phyloP scores from a whole-genome alignment of 2,113 vertebrate species.

The Poeciliopsis turrubarensis region DNA sequence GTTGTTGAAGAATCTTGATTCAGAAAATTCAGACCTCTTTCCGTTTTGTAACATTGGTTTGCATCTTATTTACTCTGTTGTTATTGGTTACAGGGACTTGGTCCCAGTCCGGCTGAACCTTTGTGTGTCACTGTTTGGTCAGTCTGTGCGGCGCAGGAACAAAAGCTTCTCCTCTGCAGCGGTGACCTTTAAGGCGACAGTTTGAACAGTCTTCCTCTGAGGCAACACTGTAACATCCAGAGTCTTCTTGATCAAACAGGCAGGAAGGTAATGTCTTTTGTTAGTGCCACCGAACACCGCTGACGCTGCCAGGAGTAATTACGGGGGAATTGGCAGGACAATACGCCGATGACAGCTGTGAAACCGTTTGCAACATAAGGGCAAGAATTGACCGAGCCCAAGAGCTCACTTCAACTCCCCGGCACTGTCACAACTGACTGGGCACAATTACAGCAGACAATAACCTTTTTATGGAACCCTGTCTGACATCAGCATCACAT shows the following conservation, averaged over 20 bases:
- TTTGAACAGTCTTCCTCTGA: constrained; percentile 8
- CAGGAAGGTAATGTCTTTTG: constrained; percentile 69
- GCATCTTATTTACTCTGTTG: neutral
- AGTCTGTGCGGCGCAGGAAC: neutral
- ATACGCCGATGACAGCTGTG: constrained; percentile 80
- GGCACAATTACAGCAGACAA: constrained; percentile 72
- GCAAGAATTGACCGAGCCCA: constrained; percentile 40
- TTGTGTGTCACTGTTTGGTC: neutral
- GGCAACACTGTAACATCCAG: constrained; percentile 39
- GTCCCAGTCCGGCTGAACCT: neutral
- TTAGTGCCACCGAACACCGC: constrained; percentile 61
- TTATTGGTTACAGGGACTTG: neutral
- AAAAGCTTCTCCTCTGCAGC: neutral
- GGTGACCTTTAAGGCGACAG: constrained; percentile 19
- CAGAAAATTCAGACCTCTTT: neutral
- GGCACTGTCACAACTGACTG: constrained; percentile 64
- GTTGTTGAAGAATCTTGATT: too few relatives aligned
- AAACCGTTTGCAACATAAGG: constrained; percentile 52
- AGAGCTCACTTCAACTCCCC: constrained; percentile 49
- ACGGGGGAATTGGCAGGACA: constrained; percentile 79
- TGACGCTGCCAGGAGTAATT: constrained; percentile 77
- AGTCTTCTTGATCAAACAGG: constrained; percentile 54
- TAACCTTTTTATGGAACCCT: constrained; percentile 68
- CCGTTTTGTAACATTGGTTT: neutral
- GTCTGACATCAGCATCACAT: constrained; percentile 64